phyloP scores from a whole-genome alignment of 2,888 invertebrate genomes.

The Tillus elongatus region DNA sequence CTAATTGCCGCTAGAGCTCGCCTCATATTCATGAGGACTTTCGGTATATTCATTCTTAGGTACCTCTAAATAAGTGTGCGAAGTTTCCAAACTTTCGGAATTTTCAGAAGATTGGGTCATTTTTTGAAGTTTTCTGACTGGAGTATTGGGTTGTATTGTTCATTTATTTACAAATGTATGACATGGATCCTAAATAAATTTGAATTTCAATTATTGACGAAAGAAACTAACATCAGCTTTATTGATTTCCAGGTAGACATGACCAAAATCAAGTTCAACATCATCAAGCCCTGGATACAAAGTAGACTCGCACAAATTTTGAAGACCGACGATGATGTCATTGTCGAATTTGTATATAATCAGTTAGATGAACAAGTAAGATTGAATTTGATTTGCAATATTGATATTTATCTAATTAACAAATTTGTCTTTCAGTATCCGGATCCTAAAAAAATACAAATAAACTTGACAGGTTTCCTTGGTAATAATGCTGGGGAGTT shows the following conservation, averaged over 20 bases:
- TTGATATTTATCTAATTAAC: not conserved
- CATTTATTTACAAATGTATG: too few species aligned
- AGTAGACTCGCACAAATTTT: slow-evolving; percentile 92
- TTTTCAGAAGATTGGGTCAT: too few species aligned
- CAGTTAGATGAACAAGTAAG: slow-evolving; percentile 90
- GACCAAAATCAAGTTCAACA: slow-evolving; percentile 95
- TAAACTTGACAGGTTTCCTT: slow-evolving; percentile 97
- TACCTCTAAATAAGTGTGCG: too few species aligned
- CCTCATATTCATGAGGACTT: too few species aligned
- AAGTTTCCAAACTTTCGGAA: too few species aligned
- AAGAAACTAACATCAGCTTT: too few species aligned
- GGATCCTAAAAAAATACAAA: slow-evolving; percentile 98
- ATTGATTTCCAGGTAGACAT: slow-evolving; percentile 75
- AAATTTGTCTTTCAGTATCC: slow-evolving; percentile 61
- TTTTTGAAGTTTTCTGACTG: too few species aligned
- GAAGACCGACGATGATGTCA: slow-evolving; percentile 97
- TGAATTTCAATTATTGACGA: too few species aligned
- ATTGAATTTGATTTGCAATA: slow-evolving; percentile 9
- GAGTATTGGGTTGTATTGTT: too few species aligned
- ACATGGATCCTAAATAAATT: too few species aligned
- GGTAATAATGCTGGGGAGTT: slow-evolving; percentile 95
- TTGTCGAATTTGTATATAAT: slow-evolving; percentile 97
- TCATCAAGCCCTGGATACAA: slow-evolving; percentile 98
- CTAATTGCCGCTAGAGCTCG: too few species aligned
- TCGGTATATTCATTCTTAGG: too few species aligned